Base-by-base conservation (phyloP, 2,888 invertebrate genomes). In the Apocheima hispidaria region DNA sequence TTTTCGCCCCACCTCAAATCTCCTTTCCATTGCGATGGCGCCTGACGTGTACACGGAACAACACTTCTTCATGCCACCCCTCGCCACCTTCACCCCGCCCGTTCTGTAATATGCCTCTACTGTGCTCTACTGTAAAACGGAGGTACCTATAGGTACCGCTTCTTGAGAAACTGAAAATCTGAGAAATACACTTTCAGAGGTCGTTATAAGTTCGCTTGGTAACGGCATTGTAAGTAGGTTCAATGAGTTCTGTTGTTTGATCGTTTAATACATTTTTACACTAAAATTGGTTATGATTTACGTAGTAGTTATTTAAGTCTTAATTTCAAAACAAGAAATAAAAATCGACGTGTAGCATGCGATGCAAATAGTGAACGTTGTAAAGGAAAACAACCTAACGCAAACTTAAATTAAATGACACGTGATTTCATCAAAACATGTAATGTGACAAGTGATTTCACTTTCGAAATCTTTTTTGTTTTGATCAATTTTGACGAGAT, bases 1-100 rank as follows among this genome's bases (percentile, higher is more conserved):
- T 77, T 73, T 74, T 71, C 70, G 65, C 70, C 68, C 72, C 68
- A 72, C 73, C 77, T 78, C 77, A 75, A 79, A 83, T 82, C 78
- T 78, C 74, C 76, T 73, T 79, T 75, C 75, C 78, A 79, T 79
- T 78, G 73, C 83, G 84, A 88, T 88, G 82, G 78, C 78, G 79
- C 80, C 77, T 84, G 89, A 89, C 89, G 84, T 87, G 86, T 86
- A 89, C 89, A 89, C 80, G 74, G 86, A 87, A 89, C 84, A 83
- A 86, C 88, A 88, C 87, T 89, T 80, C 87, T 89, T 80, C 72
- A 69, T 72, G 65, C 73, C 53, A 33, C 68, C 66, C 60, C 65
- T 62, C 2, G 61, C 63, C 64, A 51, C 57, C 23, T 58, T 67
- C 69, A 51, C 57, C 70, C 69, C 69, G 50, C 58, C 70, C 69